Base-by-base conservation (phyloP, 1,140 invertebrate species). In the Bombus vancouverensis region DNA sequence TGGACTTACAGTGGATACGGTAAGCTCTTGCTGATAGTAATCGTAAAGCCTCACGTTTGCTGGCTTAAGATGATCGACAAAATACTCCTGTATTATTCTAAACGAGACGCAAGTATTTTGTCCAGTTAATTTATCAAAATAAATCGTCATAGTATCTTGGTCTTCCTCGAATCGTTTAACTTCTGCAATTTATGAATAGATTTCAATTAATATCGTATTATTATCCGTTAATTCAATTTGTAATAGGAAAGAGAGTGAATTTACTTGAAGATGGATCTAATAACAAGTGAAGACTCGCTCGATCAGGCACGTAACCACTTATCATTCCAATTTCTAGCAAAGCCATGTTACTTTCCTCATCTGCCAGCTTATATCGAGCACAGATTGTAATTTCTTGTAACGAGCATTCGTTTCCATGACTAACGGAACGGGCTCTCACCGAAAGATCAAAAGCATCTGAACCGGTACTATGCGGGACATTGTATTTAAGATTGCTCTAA, bases 41-140 rank as follows among this genome's bases (percentile, higher is more conserved):
- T 98, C 97, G 81, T 96, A 96, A 5, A 98, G 94, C 83, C 95
- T 95, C 25, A 96, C 96, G 77, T 96, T 95, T 0, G 96, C 97
- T 1, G 97, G 96, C 89, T 96, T 96, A 2, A 96, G 96, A 73
- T 90, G 91, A 15, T 95, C 94, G 18, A 95, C 93, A 1, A 95
- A 79, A 34, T 92, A 93, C 76, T 95, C 93, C 53, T 93, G 91
- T 5, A 93, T 94, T 1, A 96, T 96, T 0, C 95, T 93, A 28
- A 96, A 95, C 47, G 95, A 95, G 9, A 96, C 88, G 15, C 93
- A 94, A 65, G 94, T 96, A 87, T 95, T 96, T 68, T 95, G 92
- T 44, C 93, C 89, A 0, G 95, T 94, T 5, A 96, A 83, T 84
- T 94, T 95, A 72, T 95, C 95, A 68, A 96, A 94, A 88, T 96